Conservation (phyloP, 2,888 invertebrate genomes). For the Deroplatys truncata region DNA sequence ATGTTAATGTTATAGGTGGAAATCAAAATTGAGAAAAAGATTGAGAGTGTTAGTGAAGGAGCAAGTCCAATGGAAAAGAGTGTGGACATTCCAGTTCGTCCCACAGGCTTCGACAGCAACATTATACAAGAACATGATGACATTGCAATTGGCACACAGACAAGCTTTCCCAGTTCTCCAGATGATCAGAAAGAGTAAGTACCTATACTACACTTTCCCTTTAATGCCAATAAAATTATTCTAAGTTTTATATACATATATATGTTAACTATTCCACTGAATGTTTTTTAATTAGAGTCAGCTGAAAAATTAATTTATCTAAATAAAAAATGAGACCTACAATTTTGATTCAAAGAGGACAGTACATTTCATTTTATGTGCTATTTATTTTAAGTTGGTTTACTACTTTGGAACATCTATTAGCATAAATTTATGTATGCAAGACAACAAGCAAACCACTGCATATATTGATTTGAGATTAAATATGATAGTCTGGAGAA, state of each 20-base stretch:
- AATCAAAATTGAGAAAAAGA: background rate
- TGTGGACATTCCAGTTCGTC: conserved; percentile 1
- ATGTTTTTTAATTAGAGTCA: too few species aligned
- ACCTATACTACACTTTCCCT: background rate
- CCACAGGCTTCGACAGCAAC: background rate
- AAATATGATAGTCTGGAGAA: background rate
- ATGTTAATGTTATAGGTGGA: background rate
- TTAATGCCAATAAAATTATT: background rate
- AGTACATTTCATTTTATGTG: too few species aligned
- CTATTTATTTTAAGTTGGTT: too few species aligned
- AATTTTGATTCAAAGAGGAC: too few species aligned
- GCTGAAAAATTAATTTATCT: too few species aligned
- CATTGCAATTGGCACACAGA: conserved; percentile 31
- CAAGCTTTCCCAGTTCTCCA: conserved; percentile 27
- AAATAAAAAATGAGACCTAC: background rate
- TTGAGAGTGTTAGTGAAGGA: background rate
- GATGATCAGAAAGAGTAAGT: conserved; percentile 26
- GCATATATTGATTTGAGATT: background rate
- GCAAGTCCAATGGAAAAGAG: conserved; percentile 7
- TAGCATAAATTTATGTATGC: too few species aligned
- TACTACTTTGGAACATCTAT: too few species aligned
- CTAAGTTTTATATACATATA: too few species aligned
- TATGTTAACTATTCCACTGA: too few species aligned
- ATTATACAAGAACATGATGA: conserved; percentile 14
- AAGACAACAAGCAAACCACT: too few species aligned